A percentile compares a stretch with the other conserved stretches of the same genome.
These are phyloP conservation scores for Fregata magnificens DNA, from an alignment of 2,113 vertebrate species.

Conservation along the genomic window DNA sequence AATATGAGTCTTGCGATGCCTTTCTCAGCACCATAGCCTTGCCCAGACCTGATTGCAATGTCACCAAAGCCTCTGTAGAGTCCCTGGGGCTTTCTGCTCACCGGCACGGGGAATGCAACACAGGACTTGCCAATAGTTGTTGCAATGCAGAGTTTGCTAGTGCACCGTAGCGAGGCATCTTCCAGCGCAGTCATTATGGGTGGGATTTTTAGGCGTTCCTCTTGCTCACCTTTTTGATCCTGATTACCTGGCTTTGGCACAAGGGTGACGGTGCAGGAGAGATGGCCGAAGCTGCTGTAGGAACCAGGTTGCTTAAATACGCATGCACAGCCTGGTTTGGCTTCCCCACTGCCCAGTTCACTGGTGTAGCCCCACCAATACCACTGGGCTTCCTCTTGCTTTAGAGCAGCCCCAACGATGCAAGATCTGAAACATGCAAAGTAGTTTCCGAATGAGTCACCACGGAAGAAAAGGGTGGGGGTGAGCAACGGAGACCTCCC, in stretches of 20 bases:
- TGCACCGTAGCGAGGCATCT: not conserved
- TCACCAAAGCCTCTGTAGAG: not conserved
- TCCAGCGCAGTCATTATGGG: not conserved
- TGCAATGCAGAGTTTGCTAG: not conserved
- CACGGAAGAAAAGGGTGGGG: not conserved
- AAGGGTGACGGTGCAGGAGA: rapidly evolving
- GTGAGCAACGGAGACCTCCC: not conserved
- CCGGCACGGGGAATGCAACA: rapidly evolving
- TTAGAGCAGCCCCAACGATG: not conserved
- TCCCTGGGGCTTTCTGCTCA: not conserved
- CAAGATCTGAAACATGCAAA: not conserved
- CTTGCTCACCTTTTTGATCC: not conserved
- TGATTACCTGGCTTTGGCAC: not conserved
- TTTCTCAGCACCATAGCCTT: not conserved
- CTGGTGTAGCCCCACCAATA: rapidly evolving
- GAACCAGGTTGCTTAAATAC: rapidly evolving
- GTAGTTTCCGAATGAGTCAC: not conserved
- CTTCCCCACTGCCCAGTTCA: not conserved
- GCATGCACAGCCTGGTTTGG: not conserved
- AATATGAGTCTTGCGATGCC: not conserved
- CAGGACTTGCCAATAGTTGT: rapidly evolving
- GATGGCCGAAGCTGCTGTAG: not conserved
- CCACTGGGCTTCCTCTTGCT: not conserved
- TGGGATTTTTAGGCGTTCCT: not conserved
- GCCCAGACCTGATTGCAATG: not conserved